Evolutionary conservation across 2,797 vertebrate genomes (phyloP).

Genomic region (Sebastes alutus): DNA sequence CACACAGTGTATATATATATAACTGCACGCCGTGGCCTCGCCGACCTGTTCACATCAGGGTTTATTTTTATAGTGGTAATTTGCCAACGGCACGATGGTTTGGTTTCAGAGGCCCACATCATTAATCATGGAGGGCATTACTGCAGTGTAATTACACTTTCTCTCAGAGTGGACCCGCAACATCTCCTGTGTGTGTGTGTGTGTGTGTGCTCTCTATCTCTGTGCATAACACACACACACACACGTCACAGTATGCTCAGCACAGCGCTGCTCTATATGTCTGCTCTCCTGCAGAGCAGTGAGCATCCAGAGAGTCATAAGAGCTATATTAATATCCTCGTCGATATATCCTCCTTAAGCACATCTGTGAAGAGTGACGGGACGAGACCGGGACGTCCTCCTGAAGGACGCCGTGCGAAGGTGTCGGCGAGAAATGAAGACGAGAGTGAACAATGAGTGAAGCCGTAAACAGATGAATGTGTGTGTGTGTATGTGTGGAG

Average conservation of each 20-base stretch:
- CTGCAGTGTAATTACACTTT: conserved; percentile 81
- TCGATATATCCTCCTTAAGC: neutral
- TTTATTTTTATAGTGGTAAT: conserved; percentile 84
- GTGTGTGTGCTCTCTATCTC: neutral
- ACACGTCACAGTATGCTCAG: conserved; percentile 21
- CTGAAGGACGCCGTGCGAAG: conserved; percentile 11
- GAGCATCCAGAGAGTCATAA: neutral
- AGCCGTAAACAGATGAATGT: conserved; percentile 64
- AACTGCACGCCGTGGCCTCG: conserved; percentile 72
- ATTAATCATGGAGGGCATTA: conserved; percentile 81
- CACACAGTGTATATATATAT: conserved; percentile 40
- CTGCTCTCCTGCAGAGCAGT: neutral
- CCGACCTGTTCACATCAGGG: conserved; percentile 77
- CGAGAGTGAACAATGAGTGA: conserved; percentile 51
- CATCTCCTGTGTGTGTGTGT: conserved; percentile 43
- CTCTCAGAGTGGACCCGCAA: conserved; percentile 63
- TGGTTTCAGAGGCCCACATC: conserved; percentile 78
- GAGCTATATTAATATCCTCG: neutral
- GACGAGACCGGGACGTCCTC: conserved; percentile 20
- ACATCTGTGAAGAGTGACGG: neutral
- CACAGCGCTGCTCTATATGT: neutral
- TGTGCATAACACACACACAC: conserved; percentile 18
- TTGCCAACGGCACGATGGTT: conserved; percentile 76
- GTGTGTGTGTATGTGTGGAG: conserved; percentile 42
- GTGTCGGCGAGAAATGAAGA: conserved; percentile 45